phyloP scores from a whole-genome alignment of 1,140 invertebrate genomes.

The Sogatella furcifera region DNA sequence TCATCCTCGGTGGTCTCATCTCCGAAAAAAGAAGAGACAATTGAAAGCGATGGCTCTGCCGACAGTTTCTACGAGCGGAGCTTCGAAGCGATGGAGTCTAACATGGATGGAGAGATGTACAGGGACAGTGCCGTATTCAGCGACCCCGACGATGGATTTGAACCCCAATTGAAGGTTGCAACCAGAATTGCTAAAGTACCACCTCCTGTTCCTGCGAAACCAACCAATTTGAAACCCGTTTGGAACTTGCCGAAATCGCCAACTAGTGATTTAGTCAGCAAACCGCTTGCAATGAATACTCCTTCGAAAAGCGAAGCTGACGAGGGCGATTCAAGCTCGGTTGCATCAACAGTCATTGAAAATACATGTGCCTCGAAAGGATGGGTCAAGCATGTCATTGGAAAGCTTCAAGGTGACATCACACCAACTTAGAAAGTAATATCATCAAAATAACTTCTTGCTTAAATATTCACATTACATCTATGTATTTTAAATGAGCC shows the following conservation, averaged over 20 bases:
- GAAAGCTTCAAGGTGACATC: conserved; percentile 34
- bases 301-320: conserved; percentile 23
- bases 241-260: not conserved
- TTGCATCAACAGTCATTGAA: conserved; percentile 36
- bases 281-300: not conserved
- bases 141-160: conserved; percentile 45
- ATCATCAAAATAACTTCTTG: not conserved
- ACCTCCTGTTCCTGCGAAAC: conserved; percentile 34
- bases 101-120: conserved; percentile 50
- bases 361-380: conserved; percentile 28
- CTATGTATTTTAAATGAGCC: too few species aligned
- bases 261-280: conserved; percentile 12
- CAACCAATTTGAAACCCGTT: conserved; percentile 15
- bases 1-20: conserved; percentile 12
- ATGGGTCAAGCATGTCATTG: conserved; percentile 40
- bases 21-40: conserved; percentile 21
- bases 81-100: conserved; percentile 58
- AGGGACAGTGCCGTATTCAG: conserved; percentile 77
- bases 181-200: conserved; percentile 23
- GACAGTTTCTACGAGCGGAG: conserved; percentile 65
- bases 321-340: conserved; percentile 35
- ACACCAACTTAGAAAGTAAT: conserved; percentile 7
- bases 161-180: not conserved
- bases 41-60: conserved; percentile 34
- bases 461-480: too few species aligned